Percentiles rank a stretch among this genome's conserved stretches.
Evolutionary conservation across 2,797 vertebrate species (phyloP).

Genomic region (Poeciliopsis paucimaculata): DNA sequence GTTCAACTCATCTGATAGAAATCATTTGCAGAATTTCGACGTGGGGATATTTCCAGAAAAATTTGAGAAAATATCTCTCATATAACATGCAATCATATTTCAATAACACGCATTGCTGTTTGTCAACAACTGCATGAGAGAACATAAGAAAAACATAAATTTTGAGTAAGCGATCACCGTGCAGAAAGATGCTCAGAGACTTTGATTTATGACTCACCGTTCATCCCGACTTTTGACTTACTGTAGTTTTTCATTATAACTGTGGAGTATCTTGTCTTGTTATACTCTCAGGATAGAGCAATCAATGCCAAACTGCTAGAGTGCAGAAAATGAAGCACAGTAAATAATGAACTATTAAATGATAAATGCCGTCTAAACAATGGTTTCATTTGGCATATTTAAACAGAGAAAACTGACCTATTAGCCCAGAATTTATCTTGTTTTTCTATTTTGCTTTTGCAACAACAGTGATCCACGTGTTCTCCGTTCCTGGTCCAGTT

Average conservation of each 20-base stretch:
- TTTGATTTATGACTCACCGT: background rate
- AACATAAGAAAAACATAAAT: background rate
- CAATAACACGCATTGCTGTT: background rate
- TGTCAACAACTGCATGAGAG: background rate
- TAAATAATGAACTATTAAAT: constrained; percentile 2
- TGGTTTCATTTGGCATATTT: constrained; percentile 4
- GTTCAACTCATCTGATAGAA: background rate
- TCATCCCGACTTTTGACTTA: constrained; percentile 24
- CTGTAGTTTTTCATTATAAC: constrained; percentile 12
- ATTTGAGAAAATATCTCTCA: background rate
- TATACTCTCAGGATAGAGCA: constrained; percentile 21
- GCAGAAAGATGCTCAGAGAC: background rate
- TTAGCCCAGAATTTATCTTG: background rate
- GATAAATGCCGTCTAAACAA: constrained; percentile 23
- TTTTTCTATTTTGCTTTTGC: background rate
- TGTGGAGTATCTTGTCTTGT: constrained; percentile 19
- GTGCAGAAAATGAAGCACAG: background rate
- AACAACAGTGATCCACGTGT: background rate
- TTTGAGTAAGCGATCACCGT: background rate
- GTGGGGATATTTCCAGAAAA: background rate
- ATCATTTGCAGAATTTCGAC: background rate
- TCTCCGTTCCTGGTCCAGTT: background rate
- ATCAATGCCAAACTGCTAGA: constrained; percentile 24
- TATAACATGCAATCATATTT: background rate
- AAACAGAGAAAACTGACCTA: constrained; percentile 14